A percentile compares a stretch with the other conserved stretches of the same genome.
Conservation (phyloP, 37 sponge, comb jelly and placozoan genomes). For the Haliclona indistincta region DNA sequence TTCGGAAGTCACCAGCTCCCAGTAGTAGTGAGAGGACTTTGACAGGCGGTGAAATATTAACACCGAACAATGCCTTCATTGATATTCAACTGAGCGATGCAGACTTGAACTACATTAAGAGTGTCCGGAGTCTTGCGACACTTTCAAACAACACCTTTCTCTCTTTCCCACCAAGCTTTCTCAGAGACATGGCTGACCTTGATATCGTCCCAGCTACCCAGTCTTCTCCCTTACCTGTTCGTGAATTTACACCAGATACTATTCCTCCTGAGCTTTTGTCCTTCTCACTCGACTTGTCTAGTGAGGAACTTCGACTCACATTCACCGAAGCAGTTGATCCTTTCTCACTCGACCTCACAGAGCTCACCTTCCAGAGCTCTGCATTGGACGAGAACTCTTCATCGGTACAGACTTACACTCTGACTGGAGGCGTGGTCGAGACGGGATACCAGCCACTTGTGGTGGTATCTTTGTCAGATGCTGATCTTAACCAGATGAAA, state of each 20-base stretch:
- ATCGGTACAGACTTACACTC: conserved; percentile 25
- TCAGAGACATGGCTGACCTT: conserved; percentile 63
- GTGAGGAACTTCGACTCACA: conserved; percentile 42
- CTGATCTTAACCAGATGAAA: conserved; percentile 73
- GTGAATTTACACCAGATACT: conserved; percentile 24
- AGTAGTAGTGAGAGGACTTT: conserved; percentile 6
- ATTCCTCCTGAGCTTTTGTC: conserved; percentile 38
- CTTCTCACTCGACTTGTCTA: conserved; percentile 70
- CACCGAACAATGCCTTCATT: conserved; percentile 52
- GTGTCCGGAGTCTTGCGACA: conserved; percentile 49
- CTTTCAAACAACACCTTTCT: conserved; percentile 62
- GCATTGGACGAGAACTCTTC: neutral
- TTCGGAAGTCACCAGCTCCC: conserved; percentile 46
- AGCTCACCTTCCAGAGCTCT: conserved; percentile 60
- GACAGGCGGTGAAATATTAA: conserved; percentile 28
- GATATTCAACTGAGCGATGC: conserved; percentile 39
- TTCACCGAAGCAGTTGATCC: conserved; percentile 77
- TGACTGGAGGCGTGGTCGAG: conserved; percentile 60
- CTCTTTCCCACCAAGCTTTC: conserved; percentile 41
- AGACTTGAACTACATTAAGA: conserved; percentile 80
- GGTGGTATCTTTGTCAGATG: conserved; percentile 16
- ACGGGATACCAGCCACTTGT: conserved; percentile 31
- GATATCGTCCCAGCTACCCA: conserved; percentile 14
- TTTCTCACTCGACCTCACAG: conserved; percentile 13
- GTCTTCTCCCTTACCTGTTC: conserved; percentile 9